These are phyloP conservation scores for Hirudo medicinalis DNA, from an alignment of 1,140 invertebrate species.

Conservation along the genomic window DNA sequence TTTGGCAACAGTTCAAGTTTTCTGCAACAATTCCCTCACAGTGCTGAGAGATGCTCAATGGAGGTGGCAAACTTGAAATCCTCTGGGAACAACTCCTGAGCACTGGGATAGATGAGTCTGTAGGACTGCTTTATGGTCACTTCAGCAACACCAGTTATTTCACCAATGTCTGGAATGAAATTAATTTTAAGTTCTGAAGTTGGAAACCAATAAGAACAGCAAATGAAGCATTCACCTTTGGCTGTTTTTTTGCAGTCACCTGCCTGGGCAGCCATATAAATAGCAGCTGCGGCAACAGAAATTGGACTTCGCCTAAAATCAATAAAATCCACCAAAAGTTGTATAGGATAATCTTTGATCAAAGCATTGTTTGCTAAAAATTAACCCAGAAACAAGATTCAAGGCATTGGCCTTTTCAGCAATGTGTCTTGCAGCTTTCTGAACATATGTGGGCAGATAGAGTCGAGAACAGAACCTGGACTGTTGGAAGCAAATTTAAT, in stretches of 20 bases:
- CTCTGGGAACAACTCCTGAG: slow-evolving; percentile 76
- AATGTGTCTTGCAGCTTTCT: slow-evolving; percentile 88
- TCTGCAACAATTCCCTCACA: too few species aligned
- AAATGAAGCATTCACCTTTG: slow-evolving; percentile 46
- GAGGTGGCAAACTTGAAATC: slow-evolving; percentile 69
- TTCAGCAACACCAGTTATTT: slow-evolving; percentile 95
- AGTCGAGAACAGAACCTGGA: slow-evolving; percentile 51
- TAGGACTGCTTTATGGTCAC: slow-evolving; percentile 96
- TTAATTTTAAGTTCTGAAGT: neutral
- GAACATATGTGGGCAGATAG: slow-evolving; percentile 72
- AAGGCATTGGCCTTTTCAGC: slow-evolving; percentile 88
- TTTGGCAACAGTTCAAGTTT: too few species aligned
- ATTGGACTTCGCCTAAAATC: slow-evolving; percentile 73
- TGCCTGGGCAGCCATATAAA: slow-evolving; percentile 97
- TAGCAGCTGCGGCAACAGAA: slow-evolving; percentile 94
- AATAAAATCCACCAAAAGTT: slow-evolving; percentile 3
- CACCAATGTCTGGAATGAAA: slow-evolving; percentile 68
- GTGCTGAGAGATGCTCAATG: too few species aligned
- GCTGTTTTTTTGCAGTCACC: slow-evolving; percentile 86
- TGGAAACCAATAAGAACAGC: neutral
- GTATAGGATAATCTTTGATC: neutral
- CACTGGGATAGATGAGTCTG: slow-evolving; percentile 90
- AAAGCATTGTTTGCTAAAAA: neutral
- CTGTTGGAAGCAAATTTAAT: slow-evolving; percentile 32
- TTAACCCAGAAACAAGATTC: slow-evolving; percentile 82